Evolutionary conservation across 2,888 invertebrate genomes (phyloP), one percentile per base, ranked within the genome.

Genomic region (Graphium colonna): DNA sequence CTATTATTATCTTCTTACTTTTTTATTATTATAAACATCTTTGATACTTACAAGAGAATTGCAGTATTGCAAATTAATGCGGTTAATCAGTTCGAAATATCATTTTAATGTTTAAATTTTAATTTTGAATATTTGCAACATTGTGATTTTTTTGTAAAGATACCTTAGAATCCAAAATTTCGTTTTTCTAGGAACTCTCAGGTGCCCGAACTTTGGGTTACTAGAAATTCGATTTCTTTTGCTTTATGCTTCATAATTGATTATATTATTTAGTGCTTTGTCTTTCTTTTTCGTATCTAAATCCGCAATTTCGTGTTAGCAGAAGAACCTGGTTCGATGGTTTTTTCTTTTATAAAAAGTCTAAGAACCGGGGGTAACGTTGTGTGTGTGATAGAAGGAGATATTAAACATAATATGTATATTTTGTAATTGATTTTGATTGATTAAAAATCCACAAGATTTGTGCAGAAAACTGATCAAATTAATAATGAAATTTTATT

Each of bases 291-390:
- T 3, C 21, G 2, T 21, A 21, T 5, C 55, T 53, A 63, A 71
- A n/a, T n/a, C n/a, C n/a, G n/a, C 68, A 58, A 68, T 75, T 79
- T 76, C 57, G 63, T 63, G 62, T 44, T 1, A 42, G 66, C 36
- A 31, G 56, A 56, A 56, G 84, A 70, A 82, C 84, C 77, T 71
- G 75, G 71, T 84, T 87, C 65, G 72, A 75, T 80, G 84, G 68
- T 78, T 84, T 88, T 87, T 84, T 77, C 61, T 18, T 5, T 38
- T 13, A 65, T 68, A 83, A 87, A 87, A 88, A 83, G 69, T 80
- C 82, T 72, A 83, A 60, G 69, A 87, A 79, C 80, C 69, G 77
- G 82, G 84, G 53, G 82, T 60, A 38, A 16, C 26, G 42, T 44
- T 15, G 26, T 13, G 47, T 33, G 42, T 39, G 48, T 55, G 58